Conservation (phyloP, 2,888 invertebrate species). For the Pristionchus fissidentatus region DNA sequence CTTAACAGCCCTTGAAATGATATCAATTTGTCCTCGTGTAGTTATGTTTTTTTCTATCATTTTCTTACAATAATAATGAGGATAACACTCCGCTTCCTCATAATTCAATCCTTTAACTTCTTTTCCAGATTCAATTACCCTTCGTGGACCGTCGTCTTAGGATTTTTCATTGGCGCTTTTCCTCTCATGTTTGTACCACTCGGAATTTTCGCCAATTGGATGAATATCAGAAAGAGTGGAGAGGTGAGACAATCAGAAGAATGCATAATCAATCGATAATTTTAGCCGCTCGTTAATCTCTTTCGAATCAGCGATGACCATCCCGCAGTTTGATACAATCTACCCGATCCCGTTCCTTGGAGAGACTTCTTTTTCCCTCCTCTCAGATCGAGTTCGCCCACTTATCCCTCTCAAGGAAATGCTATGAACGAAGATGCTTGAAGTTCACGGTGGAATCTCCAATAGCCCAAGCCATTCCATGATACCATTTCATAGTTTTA, state of each 20-base stretch:
- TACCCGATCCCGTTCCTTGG: slow-evolving; percentile 20
- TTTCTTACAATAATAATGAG: too few species aligned
- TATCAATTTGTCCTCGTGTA: too few species aligned
- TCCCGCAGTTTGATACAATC: slow-evolving; percentile 21
- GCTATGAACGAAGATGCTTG: too few species aligned
- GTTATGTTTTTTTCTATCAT: too few species aligned
- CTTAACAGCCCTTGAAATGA: too few species aligned
- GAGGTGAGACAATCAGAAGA: background rate
- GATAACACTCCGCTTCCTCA: too few species aligned
- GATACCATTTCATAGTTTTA: too few species aligned
- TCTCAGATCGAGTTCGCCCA: background rate
- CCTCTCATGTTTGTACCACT: background rate
- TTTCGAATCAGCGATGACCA: background rate
- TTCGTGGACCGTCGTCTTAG: background rate
- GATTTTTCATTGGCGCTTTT: background rate
- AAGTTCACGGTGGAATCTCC: too few species aligned
- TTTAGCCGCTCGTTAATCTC: background rate
- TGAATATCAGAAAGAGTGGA: background rate
- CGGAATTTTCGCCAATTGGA: background rate
- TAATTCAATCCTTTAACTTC: background rate
- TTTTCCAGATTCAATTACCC: background rate
- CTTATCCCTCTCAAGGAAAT: too few species aligned
- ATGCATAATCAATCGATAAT: too few species aligned
- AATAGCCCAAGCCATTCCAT: too few species aligned
- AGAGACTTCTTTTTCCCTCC: background rate